phyloP scores from a whole-genome alignment of 2,113 vertebrate genomes.

The Barbus barbus region DNA sequence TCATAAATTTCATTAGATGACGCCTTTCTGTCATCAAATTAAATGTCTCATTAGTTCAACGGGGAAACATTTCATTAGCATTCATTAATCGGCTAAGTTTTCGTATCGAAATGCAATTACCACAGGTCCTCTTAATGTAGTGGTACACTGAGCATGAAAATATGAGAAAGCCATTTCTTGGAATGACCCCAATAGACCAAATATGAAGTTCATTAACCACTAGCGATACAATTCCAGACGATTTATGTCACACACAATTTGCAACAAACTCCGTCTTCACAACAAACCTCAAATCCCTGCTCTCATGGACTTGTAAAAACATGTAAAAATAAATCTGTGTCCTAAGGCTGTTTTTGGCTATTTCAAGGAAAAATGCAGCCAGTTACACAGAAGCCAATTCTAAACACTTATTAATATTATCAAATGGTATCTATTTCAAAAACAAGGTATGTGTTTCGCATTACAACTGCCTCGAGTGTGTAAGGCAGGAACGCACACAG shows the following conservation, averaged over 20 bases:
- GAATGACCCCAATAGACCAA: slow-evolving; percentile 31
- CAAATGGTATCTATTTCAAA: neutral
- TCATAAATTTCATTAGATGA: slow-evolving; percentile 39
- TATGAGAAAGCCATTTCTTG: slow-evolving; percentile 28
- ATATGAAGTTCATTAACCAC: slow-evolving; percentile 39
- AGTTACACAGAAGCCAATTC: neutral
- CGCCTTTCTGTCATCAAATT: slow-evolving; percentile 33
- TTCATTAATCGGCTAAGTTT: slow-evolving; percentile 48
- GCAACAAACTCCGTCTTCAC: slow-evolving; percentile 1
- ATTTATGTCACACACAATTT: slow-evolving; percentile 2
- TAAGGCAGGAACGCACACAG: neutral
- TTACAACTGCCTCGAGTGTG: neutral
- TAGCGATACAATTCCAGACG: slow-evolving; percentile 5
- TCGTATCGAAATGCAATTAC: slow-evolving; percentile 50
- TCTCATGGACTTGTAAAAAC: slow-evolving; percentile 17
- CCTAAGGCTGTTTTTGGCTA: neutral
- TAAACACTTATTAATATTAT: neutral
- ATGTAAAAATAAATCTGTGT: neutral
- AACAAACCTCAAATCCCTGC: slow-evolving; percentile 11
- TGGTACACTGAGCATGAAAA: slow-evolving; percentile 31
- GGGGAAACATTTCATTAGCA: slow-evolving; percentile 42
- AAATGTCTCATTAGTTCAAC: slow-evolving; percentile 47
- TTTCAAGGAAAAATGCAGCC: neutral
- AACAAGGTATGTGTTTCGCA: neutral
- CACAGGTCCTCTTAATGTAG: slow-evolving; percentile 39